Evolutionary conservation across 1,140 invertebrate genomes (phyloP).

Genomic region (Aphaenogaster ashmeadi): DNA sequence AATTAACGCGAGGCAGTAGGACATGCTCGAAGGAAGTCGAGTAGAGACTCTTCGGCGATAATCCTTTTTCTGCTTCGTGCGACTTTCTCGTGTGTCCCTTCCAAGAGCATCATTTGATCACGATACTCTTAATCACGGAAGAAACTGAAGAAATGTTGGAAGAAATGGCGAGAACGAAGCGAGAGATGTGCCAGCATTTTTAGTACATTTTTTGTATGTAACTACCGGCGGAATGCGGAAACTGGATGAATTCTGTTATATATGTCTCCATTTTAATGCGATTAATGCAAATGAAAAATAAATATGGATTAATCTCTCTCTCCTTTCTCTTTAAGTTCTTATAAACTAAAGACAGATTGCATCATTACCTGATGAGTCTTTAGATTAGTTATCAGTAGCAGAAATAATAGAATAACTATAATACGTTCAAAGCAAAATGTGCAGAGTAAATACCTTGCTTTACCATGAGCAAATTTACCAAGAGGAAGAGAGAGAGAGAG

Average conservation of each 20-base stretch:
- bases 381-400: background rate
- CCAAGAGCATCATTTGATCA: background rate
- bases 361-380: background rate
- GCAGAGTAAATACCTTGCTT: background rate
- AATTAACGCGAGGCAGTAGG: background rate
- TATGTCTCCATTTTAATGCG: background rate
- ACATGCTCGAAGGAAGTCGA: background rate
- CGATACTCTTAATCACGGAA: background rate
- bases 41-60: background rate
- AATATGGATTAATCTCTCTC: background rate
- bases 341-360: background rate
- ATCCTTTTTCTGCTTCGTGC: background rate
- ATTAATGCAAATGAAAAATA: background rate
- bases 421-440: background rate
- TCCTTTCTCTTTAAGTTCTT: background rate
- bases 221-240: background rate
- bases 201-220: background rate
- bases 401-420: slow-evolving; percentile 5
- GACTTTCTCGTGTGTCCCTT: slow-evolving; percentile 3
- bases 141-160: background rate
- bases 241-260: background rate
- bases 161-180: background rate
- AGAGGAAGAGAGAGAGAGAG: background rate
- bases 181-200: background rate
- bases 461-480: background rate